phyloP scores from a whole-genome alignment of 37 sponge, comb jelly and placozoan genomes.

The Aphrocallistes beatrix region DNA sequence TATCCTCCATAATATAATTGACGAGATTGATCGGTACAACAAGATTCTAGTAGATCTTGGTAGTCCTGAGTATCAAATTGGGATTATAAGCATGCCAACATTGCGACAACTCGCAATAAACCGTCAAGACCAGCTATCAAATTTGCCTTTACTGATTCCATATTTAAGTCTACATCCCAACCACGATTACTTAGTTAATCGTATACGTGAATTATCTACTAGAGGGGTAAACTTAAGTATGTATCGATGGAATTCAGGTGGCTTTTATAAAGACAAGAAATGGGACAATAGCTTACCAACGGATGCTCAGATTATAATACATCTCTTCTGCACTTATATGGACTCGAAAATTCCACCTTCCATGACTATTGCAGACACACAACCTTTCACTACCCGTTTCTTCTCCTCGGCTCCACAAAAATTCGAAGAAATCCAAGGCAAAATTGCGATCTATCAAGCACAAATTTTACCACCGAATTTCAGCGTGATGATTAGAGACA shows the following conservation, averaged over 20 bases:
- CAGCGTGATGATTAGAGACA: neutral
- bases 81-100: neutral
- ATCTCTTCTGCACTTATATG: neutral
- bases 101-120: neutral
- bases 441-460: neutral
- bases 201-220: neutral
- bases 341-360: neutral
- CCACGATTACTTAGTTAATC: neutral
- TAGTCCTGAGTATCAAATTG: neutral
- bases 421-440: neutral
- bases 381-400: neutral
- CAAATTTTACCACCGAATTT: neutral
- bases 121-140: neutral
- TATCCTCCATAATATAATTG: neutral
- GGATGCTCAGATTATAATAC: neutral
- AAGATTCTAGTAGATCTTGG: neutral
- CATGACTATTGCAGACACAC: neutral
- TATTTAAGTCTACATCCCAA: neutral
- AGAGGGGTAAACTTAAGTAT: neutral
- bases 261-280: neutral
- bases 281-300: constrained; percentile 14
- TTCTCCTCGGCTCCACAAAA: neutral
- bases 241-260: neutral
- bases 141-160: neutral
- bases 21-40: neutral